Base-by-base conservation (phyloP, 2,888 invertebrate genomes). In the Lingula anatina region DNA sequence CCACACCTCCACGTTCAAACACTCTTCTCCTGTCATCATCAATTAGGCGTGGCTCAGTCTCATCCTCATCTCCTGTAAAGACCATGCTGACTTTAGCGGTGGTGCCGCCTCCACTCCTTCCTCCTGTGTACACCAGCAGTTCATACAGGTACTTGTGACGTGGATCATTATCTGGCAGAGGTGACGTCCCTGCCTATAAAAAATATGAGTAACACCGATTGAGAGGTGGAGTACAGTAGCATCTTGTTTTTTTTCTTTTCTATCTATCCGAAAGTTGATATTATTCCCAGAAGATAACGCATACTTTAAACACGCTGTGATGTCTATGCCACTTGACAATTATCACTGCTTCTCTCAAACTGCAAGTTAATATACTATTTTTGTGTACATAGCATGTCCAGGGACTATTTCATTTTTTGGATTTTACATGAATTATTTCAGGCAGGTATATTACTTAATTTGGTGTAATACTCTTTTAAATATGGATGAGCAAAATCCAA, bases 71-170 rank as follows among this genome's bases (percentile, higher is more conserved):
- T 5, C 74, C 74, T 26, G 63, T 58, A 5, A 71, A 41, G 25
- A 71, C 59, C 39, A 73, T 61, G 47, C 61, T 60, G 12, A 70
- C 68, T 46, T 62, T 28, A 25, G 58, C 54, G 7, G 54, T 58
- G 2, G 58, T 58, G 40, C 57, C 54, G 18, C 65, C 60, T 37
- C 59, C 59, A 21, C 47, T 54, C 41, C 56, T 47, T 35, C 51
- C 55, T 3, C 71, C 74, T n/a, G 73, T 76, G 47, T 59, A 62
- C 5, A 73, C 65, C 9, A 70, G 42, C n/a, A 75, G 57, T 52
- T 76, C 75, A 52, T 75, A 75, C 2, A 73, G 49, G 50, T 73
- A 77, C 42, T 66, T 65, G 58, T 76, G 70, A 20, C 56, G 44
- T 15, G 64, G 53, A n/a, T 63, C 54, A 49, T 75, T 75, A 52